These are phyloP conservation scores for Diarsia rubi DNA, from an alignment of 2,888 invertebrate genomes.

Conservation along the genomic window DNA sequence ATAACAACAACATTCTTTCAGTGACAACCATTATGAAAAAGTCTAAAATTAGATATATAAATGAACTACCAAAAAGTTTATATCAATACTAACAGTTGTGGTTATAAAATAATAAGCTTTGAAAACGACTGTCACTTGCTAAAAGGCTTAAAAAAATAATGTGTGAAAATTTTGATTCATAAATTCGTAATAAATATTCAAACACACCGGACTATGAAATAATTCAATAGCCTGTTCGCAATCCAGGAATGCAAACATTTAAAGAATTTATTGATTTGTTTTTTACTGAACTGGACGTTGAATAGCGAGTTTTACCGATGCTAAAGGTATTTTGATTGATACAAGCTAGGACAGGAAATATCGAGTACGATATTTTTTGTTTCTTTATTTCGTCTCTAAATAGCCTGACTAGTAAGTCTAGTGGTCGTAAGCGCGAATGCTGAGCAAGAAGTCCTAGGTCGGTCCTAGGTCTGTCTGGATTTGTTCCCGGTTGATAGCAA, in stretches of 20 bases:
- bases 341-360: too few relatives aligned
- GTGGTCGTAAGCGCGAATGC: too few relatives aligned
- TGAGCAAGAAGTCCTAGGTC: too few relatives aligned
- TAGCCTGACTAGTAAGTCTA: background rate
- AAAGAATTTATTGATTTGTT: conserved; percentile 6
- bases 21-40: background rate
- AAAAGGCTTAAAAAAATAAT: background rate
- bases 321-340: background rate
- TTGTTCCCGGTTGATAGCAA: too few relatives aligned
- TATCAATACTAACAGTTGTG: background rate
- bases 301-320: background rate
- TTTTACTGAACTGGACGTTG: background rate
- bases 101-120: background rate
- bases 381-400: background rate
- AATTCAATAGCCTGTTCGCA: background rate
- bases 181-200: background rate
- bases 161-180: too few relatives aligned
- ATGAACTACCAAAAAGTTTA: background rate
- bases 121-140: background rate
- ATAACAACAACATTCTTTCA: background rate
- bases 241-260: conserved; percentile 1
- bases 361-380: background rate
- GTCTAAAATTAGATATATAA: background rate
- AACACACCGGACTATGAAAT: conserved; percentile 11
- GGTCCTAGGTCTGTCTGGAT: too few relatives aligned